Evolutionary conservation across 64 coral and sea anemone genomes (phyloP), one percentile per base, ranked within the genome.

Genomic region (Dendrophyllia cribrosa): DNA sequence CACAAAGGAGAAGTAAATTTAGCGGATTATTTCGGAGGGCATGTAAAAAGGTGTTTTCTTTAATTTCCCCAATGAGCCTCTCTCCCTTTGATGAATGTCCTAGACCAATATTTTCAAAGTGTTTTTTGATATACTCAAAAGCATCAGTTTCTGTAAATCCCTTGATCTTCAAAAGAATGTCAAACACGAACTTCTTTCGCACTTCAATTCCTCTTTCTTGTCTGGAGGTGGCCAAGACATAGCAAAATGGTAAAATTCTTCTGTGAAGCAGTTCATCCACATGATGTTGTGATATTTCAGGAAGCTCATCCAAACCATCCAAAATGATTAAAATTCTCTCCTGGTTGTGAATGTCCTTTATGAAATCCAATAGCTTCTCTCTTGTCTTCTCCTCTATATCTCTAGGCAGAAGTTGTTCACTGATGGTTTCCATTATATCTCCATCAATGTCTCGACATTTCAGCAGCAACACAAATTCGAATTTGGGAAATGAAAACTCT

Each of bases 361-460:
- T 56, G 51, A 60, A 82, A 0, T 64, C 6, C 0, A 64, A 64
- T 0, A 64, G 1, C 10, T 14, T 61, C 2, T 82, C 56, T 34
- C 0, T 15, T 12, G 26, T 82, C 56, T 25, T 12, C 21, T 63
- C 78, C 0, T 61, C 53, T 4, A 82, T 56, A 16, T 82, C 78
- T 7, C 26, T 21, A 1, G 78, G 78, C 6, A 82, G 43, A 43
- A 14, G 56, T 82, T 82, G 78, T 20, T 86, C 62, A 26, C 66
- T 64, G 11, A 86, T 69, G 62, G 83, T 56, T 70, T 86, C 66
- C 83, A 59, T 66, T 69, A 86, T 43, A 65, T 86, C 63, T 14
- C 43, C 63, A 51, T 48, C 47, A 20, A 86, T 5, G 63, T 86
- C 83, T 52, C 83, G 9, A 63, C 81, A 85, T 17, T 85, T 85